Evolutionary conservation across 2,888 invertebrate genomes (phyloP), one percentile per base, ranked within the genome.

Genomic region (Blera fallax): DNA sequence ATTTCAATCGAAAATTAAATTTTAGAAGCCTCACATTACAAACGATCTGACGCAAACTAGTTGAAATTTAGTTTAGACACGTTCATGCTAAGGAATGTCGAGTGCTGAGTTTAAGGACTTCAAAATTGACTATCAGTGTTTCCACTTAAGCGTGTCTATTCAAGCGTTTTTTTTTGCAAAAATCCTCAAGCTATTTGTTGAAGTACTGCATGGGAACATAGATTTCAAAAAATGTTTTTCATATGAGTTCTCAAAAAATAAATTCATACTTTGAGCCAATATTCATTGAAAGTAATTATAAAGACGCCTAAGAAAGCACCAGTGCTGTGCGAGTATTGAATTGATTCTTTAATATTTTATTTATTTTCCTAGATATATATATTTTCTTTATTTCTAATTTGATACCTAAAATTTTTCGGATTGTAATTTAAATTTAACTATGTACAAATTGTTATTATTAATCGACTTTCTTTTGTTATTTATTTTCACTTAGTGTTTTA

Each of bases 311-410:
- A 76, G 64, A 84, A 80, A 84, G 74, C 84, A 80, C 79, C 79
- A 84, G 43, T 84, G 84, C 70, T 80, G 84, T 84, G 84, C 84
- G 74, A 80, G 80, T 84, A 79, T 84, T 78, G 50, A 45, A 74
- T 74, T 64, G 45, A 45, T 64, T 78, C 24, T 62, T 65, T 52
- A 14, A 58, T 65, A 48, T 52, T 40, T 34, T 50, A 29, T 43
- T 60, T 40, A 40, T 50, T 34, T 24, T 18, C 52, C 43, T 67
- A 50, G 27, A 62, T 52, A 65, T 43, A 18, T 45, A 43, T 60
- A 50, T 67, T 54, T 40, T 52, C n/a, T 43, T 18, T 50, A 32
- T 45, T 43, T 48, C 60, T 54, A 60, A 72, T 52, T 69, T 74
- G 69, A 79, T 84, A 69, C 43, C 74, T 84, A 70, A 56, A 18